Conservation (phyloP, 2,888 invertebrate genomes). For the Colostygia pectinataria region DNA sequence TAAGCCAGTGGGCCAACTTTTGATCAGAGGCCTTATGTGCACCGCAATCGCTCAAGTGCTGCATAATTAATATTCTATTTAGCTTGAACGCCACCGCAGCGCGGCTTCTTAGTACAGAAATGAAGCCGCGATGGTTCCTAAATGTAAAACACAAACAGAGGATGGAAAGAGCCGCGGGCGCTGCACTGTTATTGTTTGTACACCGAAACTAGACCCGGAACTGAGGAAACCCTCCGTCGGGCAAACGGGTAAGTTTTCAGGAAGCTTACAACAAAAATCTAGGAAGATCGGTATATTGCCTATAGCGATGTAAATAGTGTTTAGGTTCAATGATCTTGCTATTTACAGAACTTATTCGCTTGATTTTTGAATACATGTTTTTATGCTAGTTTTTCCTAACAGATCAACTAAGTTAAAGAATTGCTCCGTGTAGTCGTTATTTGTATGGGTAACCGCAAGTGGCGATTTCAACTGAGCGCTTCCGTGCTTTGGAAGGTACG, state of each 20-base stretch:
- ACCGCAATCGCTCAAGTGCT: slow-evolving; percentile 12
- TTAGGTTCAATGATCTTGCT: neutral
- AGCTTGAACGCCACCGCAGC: slow-evolving; percentile 21
- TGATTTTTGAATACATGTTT: neutral
- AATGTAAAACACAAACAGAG: slow-evolving; percentile 76
- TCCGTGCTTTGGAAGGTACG: too few relatives aligned
- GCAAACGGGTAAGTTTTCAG: slow-evolving; percentile 54
- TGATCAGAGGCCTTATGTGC: too few relatives aligned
- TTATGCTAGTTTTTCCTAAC: too few relatives aligned
- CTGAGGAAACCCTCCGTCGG: slow-evolving; percentile 40
- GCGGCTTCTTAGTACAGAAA: slow-evolving; percentile 46
- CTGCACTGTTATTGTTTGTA: slow-evolving; percentile 76
- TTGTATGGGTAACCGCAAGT: too few relatives aligned
- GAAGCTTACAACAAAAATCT: slow-evolving; percentile 50
- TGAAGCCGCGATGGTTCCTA: slow-evolving; percentile 62
- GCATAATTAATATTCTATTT: slow-evolving; percentile 36
- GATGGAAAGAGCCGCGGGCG: slow-evolving; percentile 56
- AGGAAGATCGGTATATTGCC: slow-evolving; percentile 1
- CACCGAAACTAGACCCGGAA: slow-evolving; percentile 64
- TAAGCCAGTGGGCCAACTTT: too few relatives aligned
- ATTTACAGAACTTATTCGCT: neutral
- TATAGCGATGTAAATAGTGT: neutral
- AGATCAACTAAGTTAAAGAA: too few relatives aligned
- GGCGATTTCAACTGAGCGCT: too few relatives aligned
- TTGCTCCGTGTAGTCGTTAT: too few relatives aligned